Conservation (phyloP, 2,113 vertebrate genomes). For the Dicrurus megarhynchus region DNA sequence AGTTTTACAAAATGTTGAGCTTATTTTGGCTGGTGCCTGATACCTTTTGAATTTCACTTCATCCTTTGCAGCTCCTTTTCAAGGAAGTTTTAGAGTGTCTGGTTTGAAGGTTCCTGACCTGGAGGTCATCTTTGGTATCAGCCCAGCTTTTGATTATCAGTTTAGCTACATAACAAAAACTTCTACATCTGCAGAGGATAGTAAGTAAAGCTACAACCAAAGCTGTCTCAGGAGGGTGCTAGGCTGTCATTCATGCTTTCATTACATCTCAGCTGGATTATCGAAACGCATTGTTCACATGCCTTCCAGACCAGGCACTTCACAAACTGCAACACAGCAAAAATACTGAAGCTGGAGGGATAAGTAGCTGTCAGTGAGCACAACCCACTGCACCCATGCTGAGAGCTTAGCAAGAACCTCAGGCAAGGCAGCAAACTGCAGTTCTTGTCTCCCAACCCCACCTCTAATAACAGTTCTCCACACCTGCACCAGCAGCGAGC, state of each 20-base stretch:
- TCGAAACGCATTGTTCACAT: not conserved
- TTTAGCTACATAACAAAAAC: constrained; percentile 41
- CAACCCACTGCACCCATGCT: not conserved
- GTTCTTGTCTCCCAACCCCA: not conserved
- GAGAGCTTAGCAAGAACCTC: constrained; percentile 18
- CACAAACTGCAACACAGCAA: constrained; percentile 32
- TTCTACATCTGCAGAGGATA: not conserved
- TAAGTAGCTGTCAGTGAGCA: not conserved
- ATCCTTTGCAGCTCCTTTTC: not conserved
- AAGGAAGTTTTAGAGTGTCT: constrained; percentile 9
- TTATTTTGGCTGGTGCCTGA: not conserved
- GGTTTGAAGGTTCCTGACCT: constrained; percentile 26
- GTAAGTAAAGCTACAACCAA: constrained; percentile 12
- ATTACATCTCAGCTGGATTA: constrained; percentile 53
- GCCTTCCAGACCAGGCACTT: constrained; percentile 28
- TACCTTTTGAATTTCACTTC: constrained; percentile 10
- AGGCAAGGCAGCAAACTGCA: not conserved
- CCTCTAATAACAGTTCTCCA: not conserved
- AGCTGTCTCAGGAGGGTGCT: constrained; percentile 44
- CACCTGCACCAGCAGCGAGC: not conserved
- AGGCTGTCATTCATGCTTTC: constrained; percentile 44
- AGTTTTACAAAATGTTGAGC: not conserved
- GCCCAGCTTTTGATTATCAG: constrained; percentile 54
- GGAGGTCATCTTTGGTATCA: constrained; percentile 32
- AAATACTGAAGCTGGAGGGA: constrained; percentile 8